Percentiles rank a stretch among this genome's conserved stretches.
Conservation (phyloP, 2,797 vertebrate genomes). For the Hoplostethus atlanticus region DNA sequence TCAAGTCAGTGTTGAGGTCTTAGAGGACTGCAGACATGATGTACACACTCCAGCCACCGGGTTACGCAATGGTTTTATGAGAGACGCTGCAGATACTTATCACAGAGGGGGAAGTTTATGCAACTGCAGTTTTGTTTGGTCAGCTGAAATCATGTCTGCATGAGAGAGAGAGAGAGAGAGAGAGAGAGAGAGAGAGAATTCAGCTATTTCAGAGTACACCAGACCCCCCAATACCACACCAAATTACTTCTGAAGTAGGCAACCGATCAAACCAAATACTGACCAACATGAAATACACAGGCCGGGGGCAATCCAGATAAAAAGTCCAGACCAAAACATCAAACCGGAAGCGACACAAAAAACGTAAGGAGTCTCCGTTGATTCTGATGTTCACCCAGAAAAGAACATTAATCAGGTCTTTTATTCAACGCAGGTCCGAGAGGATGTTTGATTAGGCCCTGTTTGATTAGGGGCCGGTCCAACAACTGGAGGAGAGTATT, state of each 20-base stretch:
- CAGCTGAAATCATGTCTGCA: constrained; percentile 7
- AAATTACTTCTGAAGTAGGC: neutral
- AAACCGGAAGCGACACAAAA: neutral
- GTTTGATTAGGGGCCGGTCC: neutral
- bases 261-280: neutral
- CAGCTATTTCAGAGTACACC: neutral
- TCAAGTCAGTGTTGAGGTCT: neutral
- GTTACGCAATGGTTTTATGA: constrained; percentile 3
- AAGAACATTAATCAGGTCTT: constrained; percentile 11
- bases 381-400: neutral
- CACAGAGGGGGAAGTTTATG: constrained; percentile 21
- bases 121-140: constrained; percentile 15
- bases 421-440: neutral
- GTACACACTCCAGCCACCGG: neutral
- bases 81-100: constrained; percentile 29
- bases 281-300: neutral
- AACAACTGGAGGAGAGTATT: constrained; percentile 13
- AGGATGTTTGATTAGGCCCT: constrained; percentile 1
- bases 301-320: neutral
- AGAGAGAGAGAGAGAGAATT: neutral
- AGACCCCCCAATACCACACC: neutral
- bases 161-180: neutral
- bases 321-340: neutral
- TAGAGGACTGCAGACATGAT: neutral
- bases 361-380: too few relatives aligned